phyloP scores from a whole-genome alignment of 2,888 invertebrate species.

The Patella depressa region DNA sequence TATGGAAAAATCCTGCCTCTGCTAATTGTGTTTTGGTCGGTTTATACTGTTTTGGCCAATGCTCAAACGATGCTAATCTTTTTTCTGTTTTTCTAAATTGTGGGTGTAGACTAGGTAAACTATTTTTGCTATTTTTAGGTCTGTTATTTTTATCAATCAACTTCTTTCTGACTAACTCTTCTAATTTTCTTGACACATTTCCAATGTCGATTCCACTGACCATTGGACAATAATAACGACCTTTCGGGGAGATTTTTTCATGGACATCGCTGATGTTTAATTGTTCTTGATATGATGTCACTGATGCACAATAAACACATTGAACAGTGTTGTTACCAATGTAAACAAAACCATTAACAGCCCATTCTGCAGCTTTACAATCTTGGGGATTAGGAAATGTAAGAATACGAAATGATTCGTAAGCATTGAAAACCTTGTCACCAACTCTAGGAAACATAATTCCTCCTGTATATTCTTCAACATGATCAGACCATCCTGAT shows the following conservation, averaged over 20 bases:
- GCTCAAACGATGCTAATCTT: not conserved
- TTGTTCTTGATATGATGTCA: not conserved
- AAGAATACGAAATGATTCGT: not conserved
- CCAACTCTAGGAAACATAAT: not conserved
- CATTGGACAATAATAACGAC: not conserved
- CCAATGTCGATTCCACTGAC: not conserved
- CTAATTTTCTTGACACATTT: not conserved
- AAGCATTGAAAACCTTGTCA: not conserved
- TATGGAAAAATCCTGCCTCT: not conserved
- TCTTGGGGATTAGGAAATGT: constrained; percentile 3
- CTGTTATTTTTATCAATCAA: not conserved
- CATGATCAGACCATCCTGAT: not conserved
- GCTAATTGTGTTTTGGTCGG: not conserved
- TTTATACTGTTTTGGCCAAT: not conserved
- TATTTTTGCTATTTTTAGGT: not conserved
- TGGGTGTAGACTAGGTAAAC: not conserved
- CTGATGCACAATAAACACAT: constrained; percentile 5
- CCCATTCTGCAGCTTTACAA: not conserved
- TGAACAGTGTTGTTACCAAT: not conserved
- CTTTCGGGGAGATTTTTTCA: not conserved
- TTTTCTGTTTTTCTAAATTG: not conserved
- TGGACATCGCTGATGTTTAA: not conserved
- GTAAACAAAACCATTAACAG: not conserved
- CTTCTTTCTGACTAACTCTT: not conserved
- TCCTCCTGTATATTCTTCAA: not conserved